A percentile compares a stretch with the other conserved stretches of the same genome.
Evolutionary conservation across 2,113 vertebrate species (phyloP).

Genomic region (Mus pahari): DNA sequence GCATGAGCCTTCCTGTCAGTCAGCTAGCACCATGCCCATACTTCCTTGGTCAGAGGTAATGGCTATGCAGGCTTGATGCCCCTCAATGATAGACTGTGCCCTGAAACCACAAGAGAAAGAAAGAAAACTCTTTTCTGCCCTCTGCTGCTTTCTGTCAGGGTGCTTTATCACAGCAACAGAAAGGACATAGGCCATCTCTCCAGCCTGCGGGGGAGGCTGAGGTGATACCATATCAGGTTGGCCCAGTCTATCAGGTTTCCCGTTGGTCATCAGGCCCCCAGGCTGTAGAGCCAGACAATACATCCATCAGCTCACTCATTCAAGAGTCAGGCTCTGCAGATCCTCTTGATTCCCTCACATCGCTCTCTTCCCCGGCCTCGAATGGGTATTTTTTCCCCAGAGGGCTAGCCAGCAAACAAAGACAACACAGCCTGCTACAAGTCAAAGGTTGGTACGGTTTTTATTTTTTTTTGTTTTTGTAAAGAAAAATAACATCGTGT

Average conservation of each 20-base stretch:
- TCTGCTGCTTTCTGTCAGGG: not conserved
- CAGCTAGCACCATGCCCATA: not conserved
- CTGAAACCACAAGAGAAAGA: not conserved
- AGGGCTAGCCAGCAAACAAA: rapidly evolving
- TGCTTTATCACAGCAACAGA: not conserved
- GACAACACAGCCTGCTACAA: not conserved
- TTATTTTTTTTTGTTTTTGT: conserved; percentile 78
- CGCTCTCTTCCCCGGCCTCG: rapidly evolving
- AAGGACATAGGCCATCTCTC: not conserved
- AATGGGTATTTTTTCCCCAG: not conserved
- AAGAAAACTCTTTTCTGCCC: not conserved
- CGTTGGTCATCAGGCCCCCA: too few relatives aligned
- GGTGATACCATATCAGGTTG: too few relatives aligned
- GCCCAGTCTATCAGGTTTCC: not conserved
- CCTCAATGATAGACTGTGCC: too few relatives aligned
- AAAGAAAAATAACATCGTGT: conserved; percentile 88
- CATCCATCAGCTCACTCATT: not conserved
- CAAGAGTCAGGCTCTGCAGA: not conserved
- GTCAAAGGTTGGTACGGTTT: conserved; percentile 36
- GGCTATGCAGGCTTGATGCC: not conserved
- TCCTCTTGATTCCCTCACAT: not conserved
- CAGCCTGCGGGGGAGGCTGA: too few relatives aligned
- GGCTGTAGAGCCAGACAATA: not conserved
- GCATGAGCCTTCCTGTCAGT: not conserved
- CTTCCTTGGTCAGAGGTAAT: not conserved